Conservation (phyloP, 2,888 invertebrate species). For the Netelia virgata region DNA sequence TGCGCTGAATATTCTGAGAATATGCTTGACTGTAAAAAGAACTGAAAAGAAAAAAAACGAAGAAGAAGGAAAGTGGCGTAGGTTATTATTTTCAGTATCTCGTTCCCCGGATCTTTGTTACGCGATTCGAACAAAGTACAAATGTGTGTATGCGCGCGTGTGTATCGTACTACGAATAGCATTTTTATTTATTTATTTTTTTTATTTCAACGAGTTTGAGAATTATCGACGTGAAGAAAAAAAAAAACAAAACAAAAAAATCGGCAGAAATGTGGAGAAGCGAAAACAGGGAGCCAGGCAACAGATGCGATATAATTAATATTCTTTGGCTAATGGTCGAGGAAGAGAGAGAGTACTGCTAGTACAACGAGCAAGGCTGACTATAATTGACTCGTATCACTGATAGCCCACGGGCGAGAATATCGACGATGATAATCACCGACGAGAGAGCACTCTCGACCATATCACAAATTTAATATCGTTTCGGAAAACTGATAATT, state of each 20-base stretch:
- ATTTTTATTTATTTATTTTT: too few species aligned
- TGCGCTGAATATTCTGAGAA: not conserved
- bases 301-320: too few species aligned
- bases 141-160: not conserved
- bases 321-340: not conserved
- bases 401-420: not conserved
- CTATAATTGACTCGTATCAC: conserved; percentile 17
- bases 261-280: too few species aligned
- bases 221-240: too few species aligned
- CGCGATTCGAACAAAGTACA: conserved; percentile 1
- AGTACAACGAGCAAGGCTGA: not conserved
- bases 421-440: conserved; percentile 2
- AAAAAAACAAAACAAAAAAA: too few species aligned
- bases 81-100: too few species aligned
- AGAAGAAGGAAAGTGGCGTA: too few species aligned
- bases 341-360: not conserved
- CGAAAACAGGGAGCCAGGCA: too few species aligned
- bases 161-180: too few species aligned
- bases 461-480: conserved; percentile 25
- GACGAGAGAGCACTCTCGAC: conserved; percentile 6
- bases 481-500: conserved; percentile 24
- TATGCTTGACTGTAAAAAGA: not conserved
- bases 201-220: too few species aligned
- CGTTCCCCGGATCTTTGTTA: not conserved
- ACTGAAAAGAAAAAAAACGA: not conserved